Conservation (phyloP, 2,113 vertebrate species). For the Eolophus roseicapilla region DNA sequence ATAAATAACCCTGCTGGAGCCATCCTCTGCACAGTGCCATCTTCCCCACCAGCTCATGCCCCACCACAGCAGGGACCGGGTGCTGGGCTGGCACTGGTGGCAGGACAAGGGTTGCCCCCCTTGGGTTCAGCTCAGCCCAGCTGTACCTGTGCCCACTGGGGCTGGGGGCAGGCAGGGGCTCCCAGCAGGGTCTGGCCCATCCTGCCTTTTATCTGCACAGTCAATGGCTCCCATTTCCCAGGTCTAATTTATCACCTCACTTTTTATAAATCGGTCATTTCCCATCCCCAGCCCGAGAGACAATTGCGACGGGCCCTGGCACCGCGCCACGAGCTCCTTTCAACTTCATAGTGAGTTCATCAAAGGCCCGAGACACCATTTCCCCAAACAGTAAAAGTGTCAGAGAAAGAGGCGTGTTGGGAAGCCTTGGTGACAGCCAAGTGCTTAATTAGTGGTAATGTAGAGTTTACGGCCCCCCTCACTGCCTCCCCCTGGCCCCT, state of each 20-base stretch:
- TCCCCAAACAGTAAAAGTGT: slow-evolving; percentile 73
- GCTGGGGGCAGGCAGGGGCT: not conserved
- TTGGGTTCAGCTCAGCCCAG: not conserved
- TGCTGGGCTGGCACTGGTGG: not conserved
- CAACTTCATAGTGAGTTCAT: slow-evolving; percentile 55
- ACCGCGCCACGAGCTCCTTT: not conserved
- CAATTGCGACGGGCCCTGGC: slow-evolving; percentile 36
- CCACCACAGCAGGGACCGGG: rapidly evolving
- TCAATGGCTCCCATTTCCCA: not conserved
- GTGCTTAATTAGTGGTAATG: slow-evolving; percentile 63
- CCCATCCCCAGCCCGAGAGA: slow-evolving; percentile 24
- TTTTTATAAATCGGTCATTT: slow-evolving; percentile 56
- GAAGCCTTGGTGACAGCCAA: slow-evolving; percentile 57
- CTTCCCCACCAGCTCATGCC: rapidly evolving
- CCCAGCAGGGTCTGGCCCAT: not conserved
- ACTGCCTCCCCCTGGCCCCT: rapidly evolving
- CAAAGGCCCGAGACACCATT: slow-evolving; percentile 54
- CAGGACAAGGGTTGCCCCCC: not conserved
- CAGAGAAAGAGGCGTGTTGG: slow-evolving; percentile 51
- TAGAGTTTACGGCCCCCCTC: slow-evolving; percentile 29
- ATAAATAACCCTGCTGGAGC: not conserved
- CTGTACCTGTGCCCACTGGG: rapidly evolving
- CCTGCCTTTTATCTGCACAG: slow-evolving; percentile 5
- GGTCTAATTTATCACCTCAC: slow-evolving; percentile 43
- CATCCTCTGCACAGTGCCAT: not conserved